phyloP scores from a whole-genome alignment of 2,888 invertebrate species.

The Sisyra terminalis region DNA sequence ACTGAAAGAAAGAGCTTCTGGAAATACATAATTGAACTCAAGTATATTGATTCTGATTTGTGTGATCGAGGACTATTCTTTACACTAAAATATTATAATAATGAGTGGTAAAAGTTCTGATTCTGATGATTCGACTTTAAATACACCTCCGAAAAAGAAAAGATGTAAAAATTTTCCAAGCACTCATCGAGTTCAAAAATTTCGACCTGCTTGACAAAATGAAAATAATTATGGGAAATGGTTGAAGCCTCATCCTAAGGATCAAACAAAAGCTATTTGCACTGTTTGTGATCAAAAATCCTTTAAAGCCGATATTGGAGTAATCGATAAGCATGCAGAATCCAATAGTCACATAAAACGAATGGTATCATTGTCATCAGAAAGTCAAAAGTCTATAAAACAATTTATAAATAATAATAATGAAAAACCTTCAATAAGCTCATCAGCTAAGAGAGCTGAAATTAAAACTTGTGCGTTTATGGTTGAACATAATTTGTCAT shows the following conservation, averaged over 20 bases:
- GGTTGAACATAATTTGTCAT: constrained; percentile 12
- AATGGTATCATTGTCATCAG: background rate
- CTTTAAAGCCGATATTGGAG: background rate
- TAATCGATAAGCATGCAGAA: background rate
- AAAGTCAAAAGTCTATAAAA: background rate
- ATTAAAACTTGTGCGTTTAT: constrained; percentile 10
- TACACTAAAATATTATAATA: too few relatives aligned
- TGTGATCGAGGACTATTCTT: too few relatives aligned
- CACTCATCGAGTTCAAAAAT: background rate
- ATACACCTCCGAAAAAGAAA: background rate
- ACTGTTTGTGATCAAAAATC: background rate
- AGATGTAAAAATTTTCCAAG: background rate
- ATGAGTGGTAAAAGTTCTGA: background rate
- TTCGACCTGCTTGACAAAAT: background rate
- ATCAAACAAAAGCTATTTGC: background rate
- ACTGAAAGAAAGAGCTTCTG: too few relatives aligned
- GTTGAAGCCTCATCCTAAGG: background rate
- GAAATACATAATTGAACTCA: too few relatives aligned
- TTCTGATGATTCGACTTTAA: background rate
- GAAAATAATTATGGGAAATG: background rate
- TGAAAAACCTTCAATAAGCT: constrained; percentile 4
- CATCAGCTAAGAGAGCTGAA: constrained; percentile 5
- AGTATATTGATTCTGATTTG: too few relatives aligned
- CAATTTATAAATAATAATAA: background rate
- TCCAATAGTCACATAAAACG: background rate